A percentile compares a stretch with the other conserved stretches of the same genome.
phyloP scores from a whole-genome alignment of 1,140 invertebrate species.

The Drosophila lini region DNA sequence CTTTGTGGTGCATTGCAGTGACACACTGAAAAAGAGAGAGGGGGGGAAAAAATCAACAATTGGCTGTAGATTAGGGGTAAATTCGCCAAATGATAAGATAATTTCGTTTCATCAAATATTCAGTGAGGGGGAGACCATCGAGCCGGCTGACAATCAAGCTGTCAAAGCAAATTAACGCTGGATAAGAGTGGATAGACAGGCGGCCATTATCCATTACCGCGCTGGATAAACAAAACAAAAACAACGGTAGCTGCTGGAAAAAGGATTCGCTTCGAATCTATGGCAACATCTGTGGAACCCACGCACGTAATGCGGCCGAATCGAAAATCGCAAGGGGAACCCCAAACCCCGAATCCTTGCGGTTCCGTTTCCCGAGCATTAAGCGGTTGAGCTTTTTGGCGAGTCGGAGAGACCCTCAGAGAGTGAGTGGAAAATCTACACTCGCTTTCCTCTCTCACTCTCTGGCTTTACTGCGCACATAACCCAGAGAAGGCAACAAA shows the following conservation, averaged over 20 bases:
- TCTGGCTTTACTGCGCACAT: conserved; percentile 66
- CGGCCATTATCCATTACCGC: conserved; percentile 35
- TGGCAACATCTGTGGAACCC: conserved; percentile 53
- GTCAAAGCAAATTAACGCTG: conserved; percentile 66
- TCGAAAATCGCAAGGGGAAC: conserved; percentile 41
- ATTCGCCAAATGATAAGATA: conserved; percentile 70
- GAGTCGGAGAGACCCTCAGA: conserved; percentile 24
- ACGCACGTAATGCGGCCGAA: conserved; percentile 55
- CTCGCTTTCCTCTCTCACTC: conserved; percentile 7
- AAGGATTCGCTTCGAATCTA: conserved; percentile 26
- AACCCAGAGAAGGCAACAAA: conserved; percentile 80
- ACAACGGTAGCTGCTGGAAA: conserved; percentile 10
- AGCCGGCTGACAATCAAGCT: conserved; percentile 64
- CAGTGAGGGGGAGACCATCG: conserved; percentile 11
- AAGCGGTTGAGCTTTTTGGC: conserved; percentile 74
- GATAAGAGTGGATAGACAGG: conserved; percentile 23
- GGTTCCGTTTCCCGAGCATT: conserved; percentile 38
- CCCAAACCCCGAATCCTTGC: conserved; percentile 21
- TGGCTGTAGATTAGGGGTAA: conserved; percentile 53
- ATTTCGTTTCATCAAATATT: conserved; percentile 58
- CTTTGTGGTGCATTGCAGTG: conserved; percentile 19
- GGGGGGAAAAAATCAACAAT: conserved; percentile 61
- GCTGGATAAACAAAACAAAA: conserved; percentile 39
- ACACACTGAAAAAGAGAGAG: background rate
- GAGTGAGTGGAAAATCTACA: conserved; percentile 22